These are phyloP conservation scores for Lethenteron reissneri DNA, from an alignment of 2,113 vertebrate species.

Conservation along the genomic window DNA sequence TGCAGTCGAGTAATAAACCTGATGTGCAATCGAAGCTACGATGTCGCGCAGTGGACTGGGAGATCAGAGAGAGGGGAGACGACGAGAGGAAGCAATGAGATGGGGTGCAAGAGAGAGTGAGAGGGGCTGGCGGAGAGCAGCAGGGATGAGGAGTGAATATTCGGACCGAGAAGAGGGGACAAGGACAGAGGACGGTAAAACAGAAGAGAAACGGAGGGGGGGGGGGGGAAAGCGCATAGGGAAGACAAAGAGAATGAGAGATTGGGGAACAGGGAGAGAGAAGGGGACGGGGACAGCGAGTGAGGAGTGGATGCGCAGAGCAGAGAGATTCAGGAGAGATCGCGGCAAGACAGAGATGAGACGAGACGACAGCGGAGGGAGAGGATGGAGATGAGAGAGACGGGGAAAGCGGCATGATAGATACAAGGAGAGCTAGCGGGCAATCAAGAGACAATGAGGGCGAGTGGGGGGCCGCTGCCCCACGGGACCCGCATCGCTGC, in stretches of 20 bases:
- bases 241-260: neutral
- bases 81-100: too few relatives aligned
- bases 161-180: too few relatives aligned
- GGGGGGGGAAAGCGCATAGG: neutral
- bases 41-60: too few relatives aligned
- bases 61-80: too few relatives aligned
- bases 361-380: neutral
- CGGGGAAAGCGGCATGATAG: neutral
- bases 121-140: too few relatives aligned
- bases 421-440: neutral
- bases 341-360: neutral
- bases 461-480: neutral
- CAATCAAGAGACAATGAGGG: neutral
- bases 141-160: too few relatives aligned
- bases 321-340: neutral
- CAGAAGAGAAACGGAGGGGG: neutral
- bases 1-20: too few relatives aligned
- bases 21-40: too few relatives aligned
- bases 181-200: too few relatives aligned
- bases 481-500: neutral
- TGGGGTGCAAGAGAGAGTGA: too few relatives aligned
- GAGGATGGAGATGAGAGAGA: neutral
- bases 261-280: neutral
- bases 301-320: neutral
- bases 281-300: neutral